phyloP scores from a whole-genome alignment of 2,888 invertebrate species.

The Microchrysa polita region DNA sequence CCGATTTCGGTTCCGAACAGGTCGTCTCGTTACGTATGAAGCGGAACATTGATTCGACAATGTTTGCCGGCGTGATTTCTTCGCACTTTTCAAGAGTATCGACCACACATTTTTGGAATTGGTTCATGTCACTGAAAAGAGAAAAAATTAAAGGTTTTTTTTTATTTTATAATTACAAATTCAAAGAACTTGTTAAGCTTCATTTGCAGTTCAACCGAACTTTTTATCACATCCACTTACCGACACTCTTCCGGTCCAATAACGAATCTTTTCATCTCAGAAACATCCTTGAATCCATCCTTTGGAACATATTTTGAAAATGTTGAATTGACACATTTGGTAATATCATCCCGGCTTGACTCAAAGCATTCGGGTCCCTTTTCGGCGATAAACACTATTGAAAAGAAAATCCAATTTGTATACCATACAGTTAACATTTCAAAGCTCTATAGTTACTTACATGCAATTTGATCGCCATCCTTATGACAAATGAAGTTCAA shows the following conservation, averaged over 20 bases:
- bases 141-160: neutral
- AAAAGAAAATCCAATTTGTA: constrained; percentile 53
- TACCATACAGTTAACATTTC: constrained; percentile 8
- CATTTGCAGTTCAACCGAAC: neutral
- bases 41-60: constrained; percentile 78
- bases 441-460: constrained; percentile 65
- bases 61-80: constrained; percentile 82
- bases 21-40: constrained; percentile 75
- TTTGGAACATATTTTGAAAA: constrained; percentile 67
- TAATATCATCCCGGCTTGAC: constrained; percentile 69
- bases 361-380: constrained; percentile 80
- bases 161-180: neutral
- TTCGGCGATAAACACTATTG: constrained; percentile 81
- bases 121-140: constrained; percentile 55
- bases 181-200: neutral
- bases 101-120: constrained; percentile 59
- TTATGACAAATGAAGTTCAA: constrained; percentile 80
- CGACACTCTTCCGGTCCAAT: constrained; percentile 67
- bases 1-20: constrained; percentile 61
- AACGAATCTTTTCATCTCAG: constrained; percentile 69
- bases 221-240: constrained; percentile 41
- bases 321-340: constrained; percentile 73
- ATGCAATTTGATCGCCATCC: constrained; percentile 83
- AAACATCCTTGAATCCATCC: constrained; percentile 60
- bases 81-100: constrained; percentile 69